Evolutionary conservation across 2,888 invertebrate species (phyloP).

Genomic region (Tanypteryx hageni): DNA sequence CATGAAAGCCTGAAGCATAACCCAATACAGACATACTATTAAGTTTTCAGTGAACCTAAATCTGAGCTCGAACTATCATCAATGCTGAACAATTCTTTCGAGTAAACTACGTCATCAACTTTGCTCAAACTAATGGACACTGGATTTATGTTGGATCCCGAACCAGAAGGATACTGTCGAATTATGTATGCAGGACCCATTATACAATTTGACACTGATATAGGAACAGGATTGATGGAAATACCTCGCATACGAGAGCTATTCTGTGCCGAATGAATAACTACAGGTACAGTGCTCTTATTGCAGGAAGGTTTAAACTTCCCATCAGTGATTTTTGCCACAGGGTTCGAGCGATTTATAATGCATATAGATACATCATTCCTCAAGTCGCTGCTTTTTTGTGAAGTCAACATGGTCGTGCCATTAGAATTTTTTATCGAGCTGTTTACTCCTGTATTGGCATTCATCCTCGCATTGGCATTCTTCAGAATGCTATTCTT

Average conservation of each 20-base stretch:
- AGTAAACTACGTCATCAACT: not conserved
- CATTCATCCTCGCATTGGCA: not conserved
- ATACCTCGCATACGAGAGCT: not conserved
- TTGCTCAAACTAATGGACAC: slow-evolving; percentile 3
- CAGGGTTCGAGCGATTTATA: slow-evolving; percentile 17
- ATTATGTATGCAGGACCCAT: slow-evolving; percentile 48
- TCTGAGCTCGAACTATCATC: not conserved
- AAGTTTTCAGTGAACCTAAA: not conserved
- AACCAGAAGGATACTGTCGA: slow-evolving; percentile 5
- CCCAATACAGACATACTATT: not conserved
- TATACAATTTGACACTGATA: slow-evolving; percentile 31
- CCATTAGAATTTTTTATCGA: not conserved
- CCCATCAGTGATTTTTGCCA: slow-evolving; percentile 1
- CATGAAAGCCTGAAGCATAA: slow-evolving; percentile 4
- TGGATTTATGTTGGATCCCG: not conserved
- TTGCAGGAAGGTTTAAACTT: not conserved
- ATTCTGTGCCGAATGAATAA: slow-evolving; percentile 34
- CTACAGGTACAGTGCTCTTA: slow-evolving; percentile 7
- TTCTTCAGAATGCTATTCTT: slow-evolving; percentile 29
- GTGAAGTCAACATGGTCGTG: not conserved
- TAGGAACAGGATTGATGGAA: slow-evolving; percentile 30
- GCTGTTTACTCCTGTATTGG: not conserved
- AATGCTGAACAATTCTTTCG: not conserved
- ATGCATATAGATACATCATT: slow-evolving; percentile 41
- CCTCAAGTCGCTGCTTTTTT: not conserved